phyloP scores from a whole-genome alignment of 2,888 invertebrate species.

The Willowsia nigromaculata region DNA sequence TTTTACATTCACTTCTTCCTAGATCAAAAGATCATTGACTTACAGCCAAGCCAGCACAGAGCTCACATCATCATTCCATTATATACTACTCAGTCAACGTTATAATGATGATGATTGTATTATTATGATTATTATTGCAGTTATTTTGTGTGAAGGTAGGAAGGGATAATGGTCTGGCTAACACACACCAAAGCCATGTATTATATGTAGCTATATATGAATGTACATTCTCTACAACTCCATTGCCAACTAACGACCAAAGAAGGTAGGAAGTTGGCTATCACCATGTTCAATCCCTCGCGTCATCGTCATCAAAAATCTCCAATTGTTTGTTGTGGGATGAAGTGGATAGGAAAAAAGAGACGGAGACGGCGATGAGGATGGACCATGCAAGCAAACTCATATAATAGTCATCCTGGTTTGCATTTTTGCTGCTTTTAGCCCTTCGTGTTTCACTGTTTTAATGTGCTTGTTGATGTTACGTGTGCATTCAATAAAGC shows the following conservation, averaged over 20 bases:
- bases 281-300: background rate
- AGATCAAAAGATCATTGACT: constrained; percentile 71
- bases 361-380: background rate
- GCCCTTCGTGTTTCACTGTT: background rate
- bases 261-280: constrained; percentile 63
- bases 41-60: background rate
- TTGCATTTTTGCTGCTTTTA: background rate
- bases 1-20: constrained; percentile 49
- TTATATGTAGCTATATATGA: background rate
- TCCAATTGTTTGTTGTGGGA: constrained; percentile 43
- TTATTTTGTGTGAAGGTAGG: constrained; percentile 52
- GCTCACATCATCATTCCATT: constrained; percentile 15
- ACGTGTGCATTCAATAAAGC: background rate
- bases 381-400: background rate
- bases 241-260: constrained; percentile 44
- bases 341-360: constrained; percentile 19
- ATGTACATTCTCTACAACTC: background rate
- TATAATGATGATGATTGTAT: constrained; percentile 55
- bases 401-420: background rate
- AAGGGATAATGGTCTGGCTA: constrained; percentile 28
- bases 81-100: constrained; percentile 36
- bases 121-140: constrained; percentile 59
- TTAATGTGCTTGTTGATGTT: background rate
- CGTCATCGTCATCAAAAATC: constrained; percentile 25
- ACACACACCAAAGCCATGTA: background rate